Evolutionary conservation across 2,113 vertebrate species (phyloP).

Genomic region (Malaclemys terrapin): DNA sequence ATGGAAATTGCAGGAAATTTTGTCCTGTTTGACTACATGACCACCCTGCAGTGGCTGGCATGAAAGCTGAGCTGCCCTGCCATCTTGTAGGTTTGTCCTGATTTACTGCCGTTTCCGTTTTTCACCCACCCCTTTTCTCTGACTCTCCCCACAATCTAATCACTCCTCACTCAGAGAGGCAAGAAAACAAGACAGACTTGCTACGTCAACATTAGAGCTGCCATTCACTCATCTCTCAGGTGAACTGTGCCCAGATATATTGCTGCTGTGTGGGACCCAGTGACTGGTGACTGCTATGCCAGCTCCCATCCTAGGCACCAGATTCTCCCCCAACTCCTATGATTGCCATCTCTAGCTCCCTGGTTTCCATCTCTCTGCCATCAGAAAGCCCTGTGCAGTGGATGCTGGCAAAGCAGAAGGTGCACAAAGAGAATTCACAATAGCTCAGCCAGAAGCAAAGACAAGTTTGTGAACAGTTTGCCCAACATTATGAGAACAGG

Average conservation of each 20-base stretch:
- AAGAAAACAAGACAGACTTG: background rate
- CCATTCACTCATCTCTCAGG: background rate
- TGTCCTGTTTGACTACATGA: background rate
- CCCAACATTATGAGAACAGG: background rate
- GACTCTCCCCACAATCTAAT: background rate
- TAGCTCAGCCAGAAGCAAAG: background rate
- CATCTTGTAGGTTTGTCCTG: background rate
- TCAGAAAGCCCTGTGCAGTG: background rate
- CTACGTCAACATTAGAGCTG: background rate
- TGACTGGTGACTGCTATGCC: background rate
- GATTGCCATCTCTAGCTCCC: background rate
- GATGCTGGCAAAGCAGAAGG: background rate
- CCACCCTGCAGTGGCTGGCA: background rate
- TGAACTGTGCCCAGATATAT: background rate
- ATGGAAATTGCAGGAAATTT: background rate
- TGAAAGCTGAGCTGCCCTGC: background rate
- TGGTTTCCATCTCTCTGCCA: background rate
- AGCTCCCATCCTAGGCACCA: background rate
- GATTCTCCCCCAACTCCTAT: background rate
- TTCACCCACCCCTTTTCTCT: background rate
- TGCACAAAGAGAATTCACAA: background rate
- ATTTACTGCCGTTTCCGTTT: background rate
- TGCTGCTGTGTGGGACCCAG: background rate
- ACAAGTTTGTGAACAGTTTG: background rate
- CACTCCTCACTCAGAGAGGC: background rate